These are phyloP conservation scores for Chlamydotis undulata DNA, from an alignment of 2,113 vertebrate species.

Conservation along the genomic window DNA sequence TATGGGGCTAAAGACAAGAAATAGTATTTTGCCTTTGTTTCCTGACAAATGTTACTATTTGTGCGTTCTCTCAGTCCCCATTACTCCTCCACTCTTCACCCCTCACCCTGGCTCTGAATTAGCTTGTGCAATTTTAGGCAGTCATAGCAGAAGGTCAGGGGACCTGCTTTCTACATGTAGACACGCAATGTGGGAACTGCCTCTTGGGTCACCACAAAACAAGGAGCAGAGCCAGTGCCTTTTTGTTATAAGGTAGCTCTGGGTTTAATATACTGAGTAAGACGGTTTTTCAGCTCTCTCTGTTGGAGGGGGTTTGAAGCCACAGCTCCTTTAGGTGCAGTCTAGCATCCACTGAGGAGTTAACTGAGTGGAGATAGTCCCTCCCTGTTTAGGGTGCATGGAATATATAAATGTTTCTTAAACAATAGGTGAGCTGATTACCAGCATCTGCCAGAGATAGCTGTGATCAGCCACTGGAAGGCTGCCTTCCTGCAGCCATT, in stretches of 20 bases:
- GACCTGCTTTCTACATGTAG: not conserved
- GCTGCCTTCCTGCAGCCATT: not conserved
- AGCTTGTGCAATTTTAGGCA: not conserved
- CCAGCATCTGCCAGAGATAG: not conserved
- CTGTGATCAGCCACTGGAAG: not conserved
- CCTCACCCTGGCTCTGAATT: not conserved
- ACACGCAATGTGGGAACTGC: not conserved
- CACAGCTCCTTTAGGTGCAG: not conserved
- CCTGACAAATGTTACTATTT: not conserved
- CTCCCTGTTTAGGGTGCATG: not conserved
- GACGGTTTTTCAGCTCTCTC: not conserved
- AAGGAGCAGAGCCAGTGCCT: not conserved
- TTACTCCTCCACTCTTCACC: not conserved
- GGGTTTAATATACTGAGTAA: not conserved
- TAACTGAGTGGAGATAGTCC: not conserved
- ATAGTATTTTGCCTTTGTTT: not conserved
- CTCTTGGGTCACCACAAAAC: not conserved
- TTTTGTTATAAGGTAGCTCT: not conserved
- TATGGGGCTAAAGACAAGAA: not conserved
- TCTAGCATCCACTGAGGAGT: not conserved
- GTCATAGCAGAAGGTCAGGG: not conserved
- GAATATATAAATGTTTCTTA: not conserved
- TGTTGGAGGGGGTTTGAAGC: not conserved
- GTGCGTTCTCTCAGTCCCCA: not conserved
- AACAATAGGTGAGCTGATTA: not conserved